Base-by-base conservation (phyloP, 2,888 invertebrate species). In the Apotomis betuletana region DNA sequence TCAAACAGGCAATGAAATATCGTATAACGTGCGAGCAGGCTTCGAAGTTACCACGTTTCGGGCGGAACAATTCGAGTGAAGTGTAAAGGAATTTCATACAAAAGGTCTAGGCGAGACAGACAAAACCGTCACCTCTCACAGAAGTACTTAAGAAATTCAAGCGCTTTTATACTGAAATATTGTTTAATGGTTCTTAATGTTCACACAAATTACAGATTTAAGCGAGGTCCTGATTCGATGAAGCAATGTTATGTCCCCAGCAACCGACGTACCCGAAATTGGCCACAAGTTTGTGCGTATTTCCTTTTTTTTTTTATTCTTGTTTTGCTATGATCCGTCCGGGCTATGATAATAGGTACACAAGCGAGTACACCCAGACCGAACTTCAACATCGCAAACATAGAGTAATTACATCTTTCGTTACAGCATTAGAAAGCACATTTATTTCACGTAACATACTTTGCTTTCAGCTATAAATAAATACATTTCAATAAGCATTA, bases 321-420 rank as follows among this genome's bases (percentile, higher is more conserved):
- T 27, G 27, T 27, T 27, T 27, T 27, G 2, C 27, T 27, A 27
- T 27, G 27, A 27, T 2, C 27, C 27, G 27, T 27, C 27, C 27
- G 27, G 27, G 27, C 27, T 27, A 27, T 27, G 27, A 27, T 27
- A 27, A 27, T 88, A 90, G 85, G 84, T 90, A 89, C 85, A 72
- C 87, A 81, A 91, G 91, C 92, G 78, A 87, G 52, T 87, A 90
- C 86, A 84, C 85, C 82, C 86, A 90, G 85, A 85, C 86, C 83
- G 83, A 83, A 88, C 83, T 75, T 86, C 90, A 90, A 91, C 89
- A 89, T 87, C 80, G 87, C 88, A 84, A 88, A 89, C 83, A 87
- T 87, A 85, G 77, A 75, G 68, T 73, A 78, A 81, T 84, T 83
- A 80, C 83, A 82, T 80, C 82, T 75, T 77, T 77, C 69, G 68